phyloP scores from a whole-genome alignment of 2,113 vertebrate species.

The Penelope pileata region DNA sequence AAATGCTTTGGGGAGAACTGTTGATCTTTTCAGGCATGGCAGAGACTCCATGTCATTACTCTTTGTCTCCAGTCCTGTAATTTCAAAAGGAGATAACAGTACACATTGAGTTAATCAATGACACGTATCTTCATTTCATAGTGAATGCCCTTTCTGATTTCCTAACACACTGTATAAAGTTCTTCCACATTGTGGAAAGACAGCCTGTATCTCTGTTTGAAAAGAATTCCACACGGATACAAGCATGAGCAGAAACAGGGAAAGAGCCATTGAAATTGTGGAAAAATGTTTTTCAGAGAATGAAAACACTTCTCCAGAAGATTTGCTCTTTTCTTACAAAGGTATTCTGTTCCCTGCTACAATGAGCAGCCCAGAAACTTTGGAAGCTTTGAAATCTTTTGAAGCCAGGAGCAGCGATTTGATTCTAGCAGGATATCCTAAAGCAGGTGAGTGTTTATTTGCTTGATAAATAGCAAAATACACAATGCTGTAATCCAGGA shows the following conservation, averaged over 20 bases:
- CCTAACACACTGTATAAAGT: not conserved
- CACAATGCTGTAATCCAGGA: not conserved
- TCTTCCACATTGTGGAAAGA: not conserved
- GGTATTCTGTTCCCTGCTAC: not conserved
- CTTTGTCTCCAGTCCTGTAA: not conserved
- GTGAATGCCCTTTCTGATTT: rapidly evolving
- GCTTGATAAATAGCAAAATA: not conserved
- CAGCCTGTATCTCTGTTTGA: not conserved
- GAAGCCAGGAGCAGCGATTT: not conserved
- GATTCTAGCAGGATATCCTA: constrained; percentile 79
- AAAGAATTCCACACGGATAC: not conserved
- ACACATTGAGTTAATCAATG: not conserved
- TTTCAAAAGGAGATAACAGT: not conserved
- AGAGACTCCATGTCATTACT: not conserved
- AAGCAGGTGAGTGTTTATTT: constrained; percentile 74
- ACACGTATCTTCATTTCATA: not conserved
- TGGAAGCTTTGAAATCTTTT: constrained; percentile 51
- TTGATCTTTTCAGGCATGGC: not conserved
- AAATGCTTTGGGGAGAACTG: not conserved
- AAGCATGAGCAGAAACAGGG: constrained; percentile 8
- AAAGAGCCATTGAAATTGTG: not conserved
- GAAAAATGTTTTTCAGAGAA: not conserved
- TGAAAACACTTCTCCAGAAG: not conserved
- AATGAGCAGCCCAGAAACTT: not conserved
- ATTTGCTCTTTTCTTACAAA: not conserved